These are phyloP conservation scores for Physocephala rufipes DNA, from an alignment of 2,888 invertebrate genomes.

Conservation along the genomic window DNA sequence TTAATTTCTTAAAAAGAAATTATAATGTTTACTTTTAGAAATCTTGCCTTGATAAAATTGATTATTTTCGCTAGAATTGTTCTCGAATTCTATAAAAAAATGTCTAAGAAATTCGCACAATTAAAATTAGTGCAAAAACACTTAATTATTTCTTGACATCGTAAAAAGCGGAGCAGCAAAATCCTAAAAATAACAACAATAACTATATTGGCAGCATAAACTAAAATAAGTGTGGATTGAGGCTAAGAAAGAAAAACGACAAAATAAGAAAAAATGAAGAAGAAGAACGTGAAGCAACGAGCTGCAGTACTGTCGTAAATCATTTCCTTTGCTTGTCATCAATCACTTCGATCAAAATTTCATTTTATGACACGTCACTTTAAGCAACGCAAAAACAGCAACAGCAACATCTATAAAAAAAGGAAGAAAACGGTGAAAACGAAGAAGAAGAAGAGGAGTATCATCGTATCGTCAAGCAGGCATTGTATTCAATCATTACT, in stretches of 20 bases:
- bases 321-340: constrained; percentile 45
- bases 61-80: no score
- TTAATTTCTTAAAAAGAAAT: no score
- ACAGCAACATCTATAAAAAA: background rate
- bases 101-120: background rate
- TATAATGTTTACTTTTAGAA: no score
- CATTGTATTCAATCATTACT: background rate
- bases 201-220: background rate
- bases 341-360: constrained; percentile 47
- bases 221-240: background rate
- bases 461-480: background rate
- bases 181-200: background rate
- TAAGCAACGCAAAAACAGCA: constrained; percentile 21
- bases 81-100: no score
- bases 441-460: no score
- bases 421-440: constrained; percentile 11
- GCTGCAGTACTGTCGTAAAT: constrained; percentile 15
- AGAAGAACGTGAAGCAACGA: background rate
- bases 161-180: no score
- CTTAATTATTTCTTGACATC: constrained; percentile 5
- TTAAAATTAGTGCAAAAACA: background rate
- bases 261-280: no score
- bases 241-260: no score
- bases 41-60: no score
- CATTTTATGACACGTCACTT: constrained; percentile 45